Evolutionary conservation across 2,797 vertebrate genomes (phyloP).

Genomic region (Gastrophryne carolinensis): DNA sequence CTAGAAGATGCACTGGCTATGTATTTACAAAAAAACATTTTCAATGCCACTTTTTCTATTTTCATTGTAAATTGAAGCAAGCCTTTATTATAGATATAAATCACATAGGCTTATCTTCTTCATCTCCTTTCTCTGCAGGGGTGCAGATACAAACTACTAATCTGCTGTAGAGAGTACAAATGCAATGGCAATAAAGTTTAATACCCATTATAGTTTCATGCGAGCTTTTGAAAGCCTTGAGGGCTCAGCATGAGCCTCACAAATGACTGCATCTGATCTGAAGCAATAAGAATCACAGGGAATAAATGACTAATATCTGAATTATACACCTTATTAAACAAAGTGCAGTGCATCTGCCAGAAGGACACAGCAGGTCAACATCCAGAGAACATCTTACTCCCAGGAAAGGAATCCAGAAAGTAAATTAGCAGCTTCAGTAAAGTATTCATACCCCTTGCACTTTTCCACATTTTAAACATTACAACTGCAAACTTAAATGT

Average conservation of each 20-base stretch:
- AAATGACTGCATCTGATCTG: neutral
- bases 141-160: neutral
- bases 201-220: neutral
- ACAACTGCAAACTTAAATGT: too few species aligned
- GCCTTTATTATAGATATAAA: too few species aligned
- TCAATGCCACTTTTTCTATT: neutral
- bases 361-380: neutral
- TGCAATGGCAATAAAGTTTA: neutral
- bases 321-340: slow-evolving; percentile 8
- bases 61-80: too few species aligned
- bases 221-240: neutral
- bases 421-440: too few species aligned
- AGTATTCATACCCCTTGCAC: too few species aligned
- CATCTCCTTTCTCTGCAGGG: neutral
- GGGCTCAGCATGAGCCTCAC: neutral
- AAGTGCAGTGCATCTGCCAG: neutral
- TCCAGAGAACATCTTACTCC: neutral
- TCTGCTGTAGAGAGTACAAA: neutral
- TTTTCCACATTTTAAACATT: too few species aligned
- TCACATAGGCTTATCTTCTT: neutral
- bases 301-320: neutral
- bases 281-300: neutral
- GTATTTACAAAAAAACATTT: too few species aligned
- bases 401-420: neutral
- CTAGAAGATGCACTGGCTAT: too few species aligned